Evolutionary conservation across 2,888 invertebrate species (phyloP), one percentile per base, ranked within the genome.

Genomic region (Acleris laterana): DNA sequence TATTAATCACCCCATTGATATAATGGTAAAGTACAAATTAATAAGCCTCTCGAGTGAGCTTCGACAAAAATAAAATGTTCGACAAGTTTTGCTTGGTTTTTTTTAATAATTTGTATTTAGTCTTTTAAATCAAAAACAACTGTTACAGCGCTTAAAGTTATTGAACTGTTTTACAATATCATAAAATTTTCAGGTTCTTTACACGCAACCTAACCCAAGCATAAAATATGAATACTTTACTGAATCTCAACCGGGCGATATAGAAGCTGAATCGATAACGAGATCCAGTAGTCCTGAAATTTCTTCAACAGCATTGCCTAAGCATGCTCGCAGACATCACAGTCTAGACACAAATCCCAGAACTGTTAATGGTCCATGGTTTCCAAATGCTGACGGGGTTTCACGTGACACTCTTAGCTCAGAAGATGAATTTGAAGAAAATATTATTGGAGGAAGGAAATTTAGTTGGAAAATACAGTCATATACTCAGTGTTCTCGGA

Each of bases 171-270:
- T 25, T 5, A 25, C 5, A 5, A 25, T 25, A 25, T 25, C 5
- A 25, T 25, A 1, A 38, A 3, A n/a, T 57, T 88, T 87, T 28
- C 88, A 98, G 97, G 94, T 98, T 73, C 94, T 97, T 66, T 96
- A 95, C 75, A 96, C 97, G 74, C 95, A 97, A 83, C 94, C 95
- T 55, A 98, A 98, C 89, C 96, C 96, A 0, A 98, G 96, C n/a
- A 96, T 98, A 72, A 96, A 96, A 83, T 98, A 98, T 83, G 97
- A 97, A 81, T 98, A 98, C 84, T 95, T 97, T 71, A 90, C 98
- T 46, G 97, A 97, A 58, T 93, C 96, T 58, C 82, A 94, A 61
- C 82, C 89, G 62, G 84, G 85, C 70, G 88, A 90, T 57, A 77
- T 86, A 67, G 87, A 88, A 19, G 72, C 88, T 77, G 89, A 89